These are phyloP conservation scores for Arrhopalites spinosus DNA, from an alignment of 2,888 invertebrate genomes.

Conservation along the genomic window DNA sequence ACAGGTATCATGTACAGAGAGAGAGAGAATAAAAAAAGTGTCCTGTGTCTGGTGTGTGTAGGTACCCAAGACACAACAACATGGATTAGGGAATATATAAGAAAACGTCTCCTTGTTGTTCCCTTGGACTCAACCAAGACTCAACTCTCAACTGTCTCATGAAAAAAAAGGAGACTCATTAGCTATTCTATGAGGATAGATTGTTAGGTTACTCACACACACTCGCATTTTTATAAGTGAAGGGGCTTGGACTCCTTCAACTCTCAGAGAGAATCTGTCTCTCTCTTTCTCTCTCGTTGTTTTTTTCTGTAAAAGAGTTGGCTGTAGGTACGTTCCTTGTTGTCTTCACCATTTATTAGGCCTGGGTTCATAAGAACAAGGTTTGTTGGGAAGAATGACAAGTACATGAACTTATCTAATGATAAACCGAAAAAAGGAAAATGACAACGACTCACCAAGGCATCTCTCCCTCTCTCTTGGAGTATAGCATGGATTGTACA, in stretches of 20 bases:
- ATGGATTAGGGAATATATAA: neutral
- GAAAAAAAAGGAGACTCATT: slow-evolving; percentile 2
- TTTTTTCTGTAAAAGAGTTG: neutral
- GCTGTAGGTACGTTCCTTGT: neutral
- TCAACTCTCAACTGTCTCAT: no score
- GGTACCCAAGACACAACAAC: no score
- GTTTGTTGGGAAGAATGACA: neutral
- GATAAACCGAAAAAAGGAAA: neutral
- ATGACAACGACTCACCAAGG: neutral
- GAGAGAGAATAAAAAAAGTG: no score
- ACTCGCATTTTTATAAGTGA: neutral
- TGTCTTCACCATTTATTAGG: neutral
- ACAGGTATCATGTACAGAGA: no score
- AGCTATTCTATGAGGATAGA: slow-evolving; percentile 10
- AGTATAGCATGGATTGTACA: no score
- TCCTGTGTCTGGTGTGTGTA: no score
- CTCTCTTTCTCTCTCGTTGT: neutral
- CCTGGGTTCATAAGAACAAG: neutral
- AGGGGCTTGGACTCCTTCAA: neutral
- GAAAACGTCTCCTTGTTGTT: no score
- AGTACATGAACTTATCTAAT: slow-evolving; percentile 6
- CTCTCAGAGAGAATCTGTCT: neutral
- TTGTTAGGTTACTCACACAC: neutral
- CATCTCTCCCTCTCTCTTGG: neutral
- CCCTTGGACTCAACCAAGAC: no score